Evolutionary conservation across 2,113 vertebrate species (phyloP), one percentile per base, ranked within the genome.

Genomic region (Conger conger): DNA sequence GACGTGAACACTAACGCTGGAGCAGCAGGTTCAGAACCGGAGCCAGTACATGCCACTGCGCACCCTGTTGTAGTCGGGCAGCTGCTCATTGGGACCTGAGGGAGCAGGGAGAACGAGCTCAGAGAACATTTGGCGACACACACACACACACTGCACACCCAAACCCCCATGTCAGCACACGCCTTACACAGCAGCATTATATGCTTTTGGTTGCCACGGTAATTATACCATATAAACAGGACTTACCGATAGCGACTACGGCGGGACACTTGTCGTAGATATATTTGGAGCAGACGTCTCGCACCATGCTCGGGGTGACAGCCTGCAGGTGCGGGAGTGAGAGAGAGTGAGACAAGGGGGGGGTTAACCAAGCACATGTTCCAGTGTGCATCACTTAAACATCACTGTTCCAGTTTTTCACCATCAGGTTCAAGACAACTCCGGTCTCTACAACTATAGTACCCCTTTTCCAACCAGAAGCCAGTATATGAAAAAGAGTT

Each of bases 181-280:
- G 35, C 33, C 37, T 63, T 27, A 63, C 57, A 63, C 2, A 63
- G 4, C 23, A n/a, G 27, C 68, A 73, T 9, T 30, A 11, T 27
- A 63, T 2, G 5, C 20, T 63, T 63, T 23, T 33, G 23, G 68
- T 33, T 73, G 68, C n/a, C 27, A 73, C 9, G 60, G n/a, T 33
- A 73, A 73, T 33, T 30, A 73, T 73, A 33, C n/a, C 13, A 11
- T 73, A 73, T 73, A 27, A 73, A 73, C 27, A 33, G 68, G 73
- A 97, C 98, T 96, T 88, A 99, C 98, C 98, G 0, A 97, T 92
- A 76, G 92, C 98, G 82, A 95, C 95, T 82, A 99, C 83, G 36
- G 98, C 98, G 0, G 98, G 98, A 90, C 98, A 99, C 89, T 96
- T 97, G 88, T 99, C 98, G 53, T 99, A 99, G 81, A 99, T 92